Evolutionary conservation across 2,888 invertebrate species (phyloP), one percentile per base, ranked within the genome.

Genomic region (Tillus elongatus): DNA sequence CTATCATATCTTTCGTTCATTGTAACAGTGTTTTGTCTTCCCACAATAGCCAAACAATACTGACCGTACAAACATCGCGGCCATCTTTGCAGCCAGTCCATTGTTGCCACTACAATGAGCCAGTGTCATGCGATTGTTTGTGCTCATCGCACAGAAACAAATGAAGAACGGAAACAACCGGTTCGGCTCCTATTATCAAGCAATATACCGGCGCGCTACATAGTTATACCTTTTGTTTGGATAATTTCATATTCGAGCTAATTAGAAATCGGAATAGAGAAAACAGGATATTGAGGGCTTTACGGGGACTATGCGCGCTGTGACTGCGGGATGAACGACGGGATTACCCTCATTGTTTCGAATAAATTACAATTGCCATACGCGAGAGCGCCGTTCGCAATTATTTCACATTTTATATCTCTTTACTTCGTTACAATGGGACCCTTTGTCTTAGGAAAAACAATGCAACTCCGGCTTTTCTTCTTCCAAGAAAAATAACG

Each of bases 161-260:
- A 58, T 57, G 58, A 58, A 58, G 58, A 57, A 58, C 58, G 58
- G 58, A 58, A 58, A 57, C 57, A 54, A 56, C 53, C 54, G 54
- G 56, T 57, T 58, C 56, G 56, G 53, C 55, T 56, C 48, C 57
- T 50, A 58, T 57, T 58, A 57, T 58, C 52, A 53, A 52, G 53
- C 56, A 53, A 54, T 57, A 54, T 44, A 50, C 47, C 45, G 51
- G 42, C 47, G 42, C 48, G 46, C 46, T 49, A 46, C 47, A 49
- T 50, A 47, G 48, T 44, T 46, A 46, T 43, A 49, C 51, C 56
- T 56, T 54, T 55, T 56, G 54, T 55, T 42, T 44, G 46, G 47
- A 45, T 54, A 55, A 56, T 56, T 56, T 53, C 53, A 46, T 53
- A 55, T 55, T 53, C 52, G 37, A 44, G 45, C 54, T 56, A 56